phyloP scores from a whole-genome alignment of 2,113 vertebrate species.

The Donacobius atricapilla region DNA sequence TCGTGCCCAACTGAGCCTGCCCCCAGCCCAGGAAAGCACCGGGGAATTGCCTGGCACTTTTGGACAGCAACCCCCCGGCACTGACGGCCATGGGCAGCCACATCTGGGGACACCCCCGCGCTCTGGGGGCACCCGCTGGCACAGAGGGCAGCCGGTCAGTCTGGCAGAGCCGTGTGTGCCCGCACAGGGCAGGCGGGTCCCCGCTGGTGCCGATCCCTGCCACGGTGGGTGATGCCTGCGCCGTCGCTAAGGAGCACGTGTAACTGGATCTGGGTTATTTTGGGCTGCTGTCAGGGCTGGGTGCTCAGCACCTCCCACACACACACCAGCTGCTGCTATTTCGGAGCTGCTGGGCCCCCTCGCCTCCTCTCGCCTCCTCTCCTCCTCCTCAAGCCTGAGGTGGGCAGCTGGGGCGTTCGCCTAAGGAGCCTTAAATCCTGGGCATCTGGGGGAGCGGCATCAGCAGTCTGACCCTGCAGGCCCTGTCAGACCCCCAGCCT shows the following conservation, averaged over 20 bases:
- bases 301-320: slow-evolving; percentile 72
- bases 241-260: slow-evolving; percentile 64
- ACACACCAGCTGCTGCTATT: slow-evolving; percentile 72
- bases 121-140: accelerated
- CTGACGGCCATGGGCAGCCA: accelerated
- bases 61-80: accelerated
- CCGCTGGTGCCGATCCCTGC: neutral
- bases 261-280: slow-evolving; percentile 79
- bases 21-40: accelerated
- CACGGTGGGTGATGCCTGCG: slow-evolving; percentile 42
- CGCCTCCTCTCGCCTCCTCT: slow-evolving; percentile 7
- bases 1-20: neutral
- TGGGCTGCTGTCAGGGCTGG: slow-evolving; percentile 76
- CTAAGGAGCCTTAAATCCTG: neutral
- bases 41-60: neutral
- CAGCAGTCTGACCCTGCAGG: neutral
- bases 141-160: accelerated
- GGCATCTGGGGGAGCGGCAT: accelerated
- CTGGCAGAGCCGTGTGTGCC: accelerated
- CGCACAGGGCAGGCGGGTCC: neutral
- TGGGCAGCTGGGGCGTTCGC: neutral
- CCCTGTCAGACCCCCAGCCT: neutral
- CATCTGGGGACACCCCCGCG: neutral
- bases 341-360: slow-evolving; percentile 49
- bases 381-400: neutral